Base-by-base conservation (phyloP, 2,797 vertebrate genomes). In the Sylvilagus floridanus region DNA sequence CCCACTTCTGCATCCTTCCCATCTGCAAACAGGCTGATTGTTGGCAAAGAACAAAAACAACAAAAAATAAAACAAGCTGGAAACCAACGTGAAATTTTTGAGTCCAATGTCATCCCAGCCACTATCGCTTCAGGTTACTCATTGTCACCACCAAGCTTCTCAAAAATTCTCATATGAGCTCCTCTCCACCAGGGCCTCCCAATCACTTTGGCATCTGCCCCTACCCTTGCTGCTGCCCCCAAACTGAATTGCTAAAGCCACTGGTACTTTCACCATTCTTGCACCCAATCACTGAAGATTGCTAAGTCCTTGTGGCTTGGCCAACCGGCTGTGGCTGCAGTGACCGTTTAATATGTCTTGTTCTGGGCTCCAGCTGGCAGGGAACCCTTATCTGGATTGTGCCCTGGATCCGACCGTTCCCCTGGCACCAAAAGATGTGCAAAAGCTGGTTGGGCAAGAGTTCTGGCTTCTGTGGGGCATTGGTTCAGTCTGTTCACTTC, bases 181-280 rank as follows among this genome's bases (percentile, higher is more conserved):
- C 2, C 0, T 7, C 32, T 26, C 17, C 14, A 16, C 16, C 2
- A 16, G 1, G 13, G 32, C 28, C 13, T 60, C 28, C 0, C 0
- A 10, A 1, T 13, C 14, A 1, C 9, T 71, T n/a, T 47, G 50
- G 6, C 1, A 3, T 11, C 62, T 24, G 2, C 4, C 50, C 30
- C 14, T 16, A 7, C 5, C 26, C 4, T 62, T 35, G 10, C 11
- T 30, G 3, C 7, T 30, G 3, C 0, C 21, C 21, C 9, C 6
- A 32, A 77, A 30, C 7, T 24, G 1, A 9, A 54, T 16, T 57
- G 5, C 5, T 35, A 26, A 5, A 42, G 8, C n/a, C 0, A 11
- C 7, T 19, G 5, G 13, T 5, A 0, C 21, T 71, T 16, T 60
- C 13, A 2, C 28, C 0, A 3, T 21, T n/a, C n/a, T 57, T 35